These are phyloP conservation scores for Phalacrocorax aristotelis DNA, from an alignment of 2,113 vertebrate genomes.

Conservation along the genomic window DNA sequence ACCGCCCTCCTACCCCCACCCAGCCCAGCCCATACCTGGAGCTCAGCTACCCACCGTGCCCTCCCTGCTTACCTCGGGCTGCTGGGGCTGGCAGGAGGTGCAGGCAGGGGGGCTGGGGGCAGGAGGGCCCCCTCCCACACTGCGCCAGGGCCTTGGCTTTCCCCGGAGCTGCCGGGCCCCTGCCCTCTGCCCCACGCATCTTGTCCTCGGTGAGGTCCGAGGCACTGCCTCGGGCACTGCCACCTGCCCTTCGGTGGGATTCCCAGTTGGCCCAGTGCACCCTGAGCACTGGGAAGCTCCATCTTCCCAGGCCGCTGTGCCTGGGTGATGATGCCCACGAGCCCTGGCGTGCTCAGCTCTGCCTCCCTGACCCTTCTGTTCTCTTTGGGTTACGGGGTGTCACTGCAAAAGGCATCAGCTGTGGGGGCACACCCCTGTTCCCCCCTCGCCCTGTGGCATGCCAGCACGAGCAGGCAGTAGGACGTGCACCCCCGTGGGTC, in stretches of 20 bases:
- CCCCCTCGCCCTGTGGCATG: accelerated
- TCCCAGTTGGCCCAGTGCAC: background rate
- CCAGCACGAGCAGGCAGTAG: background rate
- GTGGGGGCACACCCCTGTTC: background rate
- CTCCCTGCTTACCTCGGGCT: background rate
- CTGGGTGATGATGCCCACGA: background rate
- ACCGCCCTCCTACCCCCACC: background rate
- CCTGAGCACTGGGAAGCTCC: background rate
- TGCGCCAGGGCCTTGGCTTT: background rate
- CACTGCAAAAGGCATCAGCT: no score
- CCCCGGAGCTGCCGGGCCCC: background rate
- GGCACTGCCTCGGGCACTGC: background rate
- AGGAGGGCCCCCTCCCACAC: background rate
- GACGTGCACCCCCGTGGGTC: background rate
- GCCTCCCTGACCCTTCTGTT: accelerated
- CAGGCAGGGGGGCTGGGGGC: background rate
- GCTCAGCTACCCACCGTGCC: no score
- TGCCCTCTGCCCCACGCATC: background rate
- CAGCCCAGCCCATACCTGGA: background rate
- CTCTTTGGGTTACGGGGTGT: background rate
- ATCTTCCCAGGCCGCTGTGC: background rate
- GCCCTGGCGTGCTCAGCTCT: background rate
- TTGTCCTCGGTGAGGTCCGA: background rate
- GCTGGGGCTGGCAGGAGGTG: background rate
- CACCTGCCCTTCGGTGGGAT: background rate